phyloP scores from a whole-genome alignment of 2,888 invertebrate genomes.

The Frankliniella intonsa region DNA sequence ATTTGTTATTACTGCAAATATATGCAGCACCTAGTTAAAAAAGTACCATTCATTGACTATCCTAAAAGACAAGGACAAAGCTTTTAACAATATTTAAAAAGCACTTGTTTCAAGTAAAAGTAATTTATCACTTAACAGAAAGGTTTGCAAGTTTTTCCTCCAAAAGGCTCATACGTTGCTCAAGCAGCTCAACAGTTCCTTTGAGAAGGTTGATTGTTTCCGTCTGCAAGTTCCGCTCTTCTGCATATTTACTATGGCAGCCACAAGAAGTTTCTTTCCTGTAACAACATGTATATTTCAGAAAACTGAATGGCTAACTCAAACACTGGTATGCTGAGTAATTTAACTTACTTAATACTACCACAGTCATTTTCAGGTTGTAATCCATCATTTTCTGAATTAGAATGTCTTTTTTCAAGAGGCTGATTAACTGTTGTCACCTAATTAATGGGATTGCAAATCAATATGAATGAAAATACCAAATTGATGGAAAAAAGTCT shows the following conservation, averaged over 20 bases:
- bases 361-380: neutral
- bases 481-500: too few species aligned
- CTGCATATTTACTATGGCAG: neutral
- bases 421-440: neutral
- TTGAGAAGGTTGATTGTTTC: conserved; percentile 1
- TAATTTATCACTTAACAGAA: neutral
- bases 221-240: neutral
- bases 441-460: neutral
- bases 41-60: neutral
- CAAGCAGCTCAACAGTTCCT: neutral
- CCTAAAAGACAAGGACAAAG: neutral
- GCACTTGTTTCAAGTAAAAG: neutral
- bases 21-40: neutral
- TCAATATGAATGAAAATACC: too few species aligned
- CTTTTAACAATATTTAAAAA: neutral
- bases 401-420: neutral
- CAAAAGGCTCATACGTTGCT: neutral
- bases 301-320: neutral
- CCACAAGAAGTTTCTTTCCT: neutral
- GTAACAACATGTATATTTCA: neutral
- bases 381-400: neutral
- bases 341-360: neutral
- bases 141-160: neutral
- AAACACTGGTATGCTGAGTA: neutral
- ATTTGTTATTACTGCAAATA: neutral